These are phyloP conservation scores for Ichneumoninae sp. DNA, from an alignment of 2,888 invertebrate species.

Conservation along the genomic window DNA sequence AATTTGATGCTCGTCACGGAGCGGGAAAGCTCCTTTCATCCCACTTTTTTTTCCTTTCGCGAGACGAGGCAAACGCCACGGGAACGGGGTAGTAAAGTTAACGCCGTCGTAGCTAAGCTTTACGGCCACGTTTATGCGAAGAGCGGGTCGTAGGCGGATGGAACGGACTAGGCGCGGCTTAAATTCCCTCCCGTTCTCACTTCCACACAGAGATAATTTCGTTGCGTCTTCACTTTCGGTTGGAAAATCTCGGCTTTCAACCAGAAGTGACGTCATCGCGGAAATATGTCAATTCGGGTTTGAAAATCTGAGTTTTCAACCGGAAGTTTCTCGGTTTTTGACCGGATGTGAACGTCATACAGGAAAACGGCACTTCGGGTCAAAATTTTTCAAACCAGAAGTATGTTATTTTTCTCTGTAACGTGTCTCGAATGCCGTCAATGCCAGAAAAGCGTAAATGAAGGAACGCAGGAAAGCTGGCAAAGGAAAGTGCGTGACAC, in stretches of 20 bases:
- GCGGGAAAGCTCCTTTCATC: conserved; percentile 31
- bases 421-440: too few species aligned
- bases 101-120: conserved; percentile 67
- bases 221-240: neutral
- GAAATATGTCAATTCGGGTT: neutral
- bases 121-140: conserved; percentile 67
- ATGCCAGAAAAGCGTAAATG: too few species aligned
- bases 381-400: too few species aligned
- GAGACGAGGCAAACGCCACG: conserved; percentile 28
- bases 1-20: conserved; percentile 27
- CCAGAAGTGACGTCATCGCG: neutral
- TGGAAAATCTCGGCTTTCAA: neutral
- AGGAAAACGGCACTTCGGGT: too few species aligned
- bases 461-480: too few species aligned
- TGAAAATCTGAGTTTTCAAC: too few species aligned
- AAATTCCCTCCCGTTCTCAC: conserved; percentile 41
- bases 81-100: conserved; percentile 68
- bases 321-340: too few species aligned
- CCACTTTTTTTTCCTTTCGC: conserved; percentile 18
- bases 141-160: conserved; percentile 52
- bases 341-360: neutral
- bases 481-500: neutral
- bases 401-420: too few species aligned
- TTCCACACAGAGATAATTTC: conserved; percentile 8
- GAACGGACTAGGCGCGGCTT: conserved; percentile 54